These are phyloP conservation scores for Eupithecia subfuscata DNA, from an alignment of 2,888 invertebrate genomes.

Conservation along the genomic window DNA sequence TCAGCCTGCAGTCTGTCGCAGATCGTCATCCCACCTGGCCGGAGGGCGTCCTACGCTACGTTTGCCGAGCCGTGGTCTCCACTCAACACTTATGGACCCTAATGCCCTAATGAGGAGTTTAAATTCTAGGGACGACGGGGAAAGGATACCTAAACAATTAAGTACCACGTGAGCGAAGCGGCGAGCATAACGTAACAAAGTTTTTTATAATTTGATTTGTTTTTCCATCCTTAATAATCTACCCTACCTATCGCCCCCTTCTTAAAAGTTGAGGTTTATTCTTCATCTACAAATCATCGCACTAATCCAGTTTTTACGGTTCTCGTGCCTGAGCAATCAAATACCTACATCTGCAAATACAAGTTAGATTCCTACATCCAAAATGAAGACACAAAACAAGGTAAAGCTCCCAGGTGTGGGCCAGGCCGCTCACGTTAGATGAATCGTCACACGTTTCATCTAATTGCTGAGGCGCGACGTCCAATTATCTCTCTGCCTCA, in stretches of 20 bases:
- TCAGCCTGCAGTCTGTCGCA: too few species aligned
- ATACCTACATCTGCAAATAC: not conserved
- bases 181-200: too few species aligned
- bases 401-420: not conserved
- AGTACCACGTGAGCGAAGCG: too few species aligned
- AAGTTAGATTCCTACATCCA: not conserved
- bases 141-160: not conserved
- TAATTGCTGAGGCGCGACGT: constrained; percentile 62
- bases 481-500: constrained; percentile 58
- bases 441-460: constrained; percentile 52
- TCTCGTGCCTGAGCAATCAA: not conserved
- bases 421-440: constrained; percentile 33
- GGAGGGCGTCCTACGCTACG: too few species aligned
- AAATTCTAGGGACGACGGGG: too few species aligned
- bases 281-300: not conserved
- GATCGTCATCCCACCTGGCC: too few species aligned
- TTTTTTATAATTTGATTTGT: too few species aligned
- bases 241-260: too few species aligned
- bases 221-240: too few species aligned
- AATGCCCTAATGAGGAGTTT: too few species aligned
- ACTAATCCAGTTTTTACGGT: not conserved
- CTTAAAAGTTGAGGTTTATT: not conserved
- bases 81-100: too few species aligned
- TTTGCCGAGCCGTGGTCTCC: too few species aligned
- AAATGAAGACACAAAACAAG: constrained; percentile 1